Base-by-base conservation (phyloP, 1,140 invertebrate species). In the Patella vulgata region DNA sequence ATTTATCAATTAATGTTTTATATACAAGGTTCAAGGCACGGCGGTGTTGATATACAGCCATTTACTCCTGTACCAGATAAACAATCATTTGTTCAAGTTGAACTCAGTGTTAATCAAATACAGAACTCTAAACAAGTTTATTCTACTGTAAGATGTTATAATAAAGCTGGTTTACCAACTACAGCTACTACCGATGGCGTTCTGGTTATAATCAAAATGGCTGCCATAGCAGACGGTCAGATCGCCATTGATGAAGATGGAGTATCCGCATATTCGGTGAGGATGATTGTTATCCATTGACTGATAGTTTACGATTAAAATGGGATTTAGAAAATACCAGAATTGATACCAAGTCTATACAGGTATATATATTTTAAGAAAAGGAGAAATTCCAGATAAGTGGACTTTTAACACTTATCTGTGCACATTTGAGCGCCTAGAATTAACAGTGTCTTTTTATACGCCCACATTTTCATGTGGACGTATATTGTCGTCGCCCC, bases 81-180 rank as follows among this genome's bases (percentile, higher is more conserved):
- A 3, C 23, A n/a, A 9, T 51, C 19, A 30, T 51, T 21, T 27
- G 48, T 27, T 36, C 23, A 19, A 9, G 19, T 14, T 59, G 47
- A 50, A 27, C 25, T 59, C 33, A 14, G 6, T n/a, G 8, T 27
- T 31, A 28, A 27, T 12, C 44, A 48, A 4, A n/a, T n/a, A 12
- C 5, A 17, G 3, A 3, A 31, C 12, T 30, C 40, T 4, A 17
- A 53, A 48, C 59, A 50, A 39, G 42, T 64, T 12, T 68, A 65
- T 59, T 51, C 54, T n/a, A 68, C 61, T 21, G 40, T 73, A 19
- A 42, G 64, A 11, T 68, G 66, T 51, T 46, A 55, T 23, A 73
- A 68, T 53, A 63, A 63, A 17, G 71, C 68, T 23, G 71, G 71
- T 23, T 39, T 69, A 11, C 50, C 55, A 27, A 50, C 53, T 12